These are phyloP conservation scores for Drosophila neoperkinsi DNA, from an alignment of 2,888 invertebrate species.

Conservation along the genomic window DNA sequence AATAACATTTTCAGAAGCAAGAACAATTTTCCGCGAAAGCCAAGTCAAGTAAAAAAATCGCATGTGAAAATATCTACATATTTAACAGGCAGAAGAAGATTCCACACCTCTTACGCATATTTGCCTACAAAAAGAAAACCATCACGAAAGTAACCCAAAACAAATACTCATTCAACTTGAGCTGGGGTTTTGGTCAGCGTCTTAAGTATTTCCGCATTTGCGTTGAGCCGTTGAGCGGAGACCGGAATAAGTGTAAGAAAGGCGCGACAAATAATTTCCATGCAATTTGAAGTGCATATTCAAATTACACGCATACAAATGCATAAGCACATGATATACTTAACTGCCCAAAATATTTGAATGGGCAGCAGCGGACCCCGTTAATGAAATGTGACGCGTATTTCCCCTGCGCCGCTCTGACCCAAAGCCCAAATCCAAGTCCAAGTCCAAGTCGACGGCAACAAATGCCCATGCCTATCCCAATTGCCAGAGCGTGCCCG, in stretches of 20 bases:
- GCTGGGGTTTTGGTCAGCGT: slow-evolving; percentile 31
- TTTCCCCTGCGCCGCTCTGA: slow-evolving; percentile 63
- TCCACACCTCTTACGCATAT: slow-evolving; percentile 25
- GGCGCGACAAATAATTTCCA: slow-evolving; percentile 67
- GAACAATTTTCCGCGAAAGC: neutral
- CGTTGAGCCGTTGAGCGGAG: slow-evolving; percentile 7
- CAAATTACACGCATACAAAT: slow-evolving; percentile 66
- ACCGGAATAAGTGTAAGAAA: slow-evolving; percentile 63
- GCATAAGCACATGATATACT: slow-evolving; percentile 35
- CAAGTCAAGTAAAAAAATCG: neutral
- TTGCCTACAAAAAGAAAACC: slow-evolving; percentile 27
- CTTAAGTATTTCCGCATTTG: slow-evolving; percentile 64
- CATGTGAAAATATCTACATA: neutral
- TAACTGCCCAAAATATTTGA: slow-evolving; percentile 61
- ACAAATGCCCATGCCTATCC: slow-evolving; percentile 4
- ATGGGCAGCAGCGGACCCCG: slow-evolving; percentile 57
- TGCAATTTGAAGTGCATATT: slow-evolving; percentile 77
- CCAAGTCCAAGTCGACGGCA: slow-evolving; percentile 3
- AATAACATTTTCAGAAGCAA: neutral
- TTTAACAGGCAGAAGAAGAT: neutral
- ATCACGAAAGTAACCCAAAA: slow-evolving; percentile 58
- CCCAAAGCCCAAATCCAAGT: slow-evolving; percentile 42
- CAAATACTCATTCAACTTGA: slow-evolving; percentile 47
- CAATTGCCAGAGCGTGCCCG: slow-evolving; percentile 45
- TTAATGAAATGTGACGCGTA: slow-evolving; percentile 76